Evolutionary conservation across 2,113 vertebrate genomes (phyloP), one percentile per base, ranked within the genome.

Genomic region (Oreamnos americanus): DNA sequence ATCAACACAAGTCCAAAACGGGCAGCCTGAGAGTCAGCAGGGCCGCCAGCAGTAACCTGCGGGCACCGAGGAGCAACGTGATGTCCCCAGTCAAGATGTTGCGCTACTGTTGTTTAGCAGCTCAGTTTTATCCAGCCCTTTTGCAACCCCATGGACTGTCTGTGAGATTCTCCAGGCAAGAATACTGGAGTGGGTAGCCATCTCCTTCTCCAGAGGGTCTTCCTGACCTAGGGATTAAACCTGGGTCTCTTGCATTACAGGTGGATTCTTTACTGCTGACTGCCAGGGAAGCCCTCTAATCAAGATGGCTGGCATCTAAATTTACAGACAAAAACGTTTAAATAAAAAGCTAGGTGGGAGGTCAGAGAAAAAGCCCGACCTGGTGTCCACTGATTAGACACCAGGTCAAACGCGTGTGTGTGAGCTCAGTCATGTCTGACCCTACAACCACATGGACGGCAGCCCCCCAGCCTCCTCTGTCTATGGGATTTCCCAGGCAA

Each of bases 11-110:
- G 55, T 8, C 13, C 33, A 1, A 25, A 2, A 2, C 0, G 0
- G 83, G 83, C 6, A 58, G 49, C 76, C 2, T 0, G 21, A 71
- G 23, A 33, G 58, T 16, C 2, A 15, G 36, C 57, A 51, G 76
- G 55, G 28, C 21, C 1, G 5, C 33, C 7, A 0, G 4, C n/a
- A 2, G 33, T 0, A 45, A 23, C 16, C 45, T 0, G 0, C 2
- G 15, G 0, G 7, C 23, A 3, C 1, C 1, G 0, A n/a, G 11
- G 15, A 10, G 36, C 4, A 26, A 1, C 0, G 1, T 5, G 62
- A 25, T 2, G 7, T 64, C 39, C 82, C 17, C 17, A 67, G 8
- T 30, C 62, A 55, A 74, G 55, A 60, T 1, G 11, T 0, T 39
- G 67, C 6, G 19, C 1, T 5, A 3, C 10, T 74, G 67, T 13